These are phyloP conservation scores for Zele albiditarsus DNA, from an alignment of 2,888 invertebrate genomes.

Conservation along the genomic window DNA sequence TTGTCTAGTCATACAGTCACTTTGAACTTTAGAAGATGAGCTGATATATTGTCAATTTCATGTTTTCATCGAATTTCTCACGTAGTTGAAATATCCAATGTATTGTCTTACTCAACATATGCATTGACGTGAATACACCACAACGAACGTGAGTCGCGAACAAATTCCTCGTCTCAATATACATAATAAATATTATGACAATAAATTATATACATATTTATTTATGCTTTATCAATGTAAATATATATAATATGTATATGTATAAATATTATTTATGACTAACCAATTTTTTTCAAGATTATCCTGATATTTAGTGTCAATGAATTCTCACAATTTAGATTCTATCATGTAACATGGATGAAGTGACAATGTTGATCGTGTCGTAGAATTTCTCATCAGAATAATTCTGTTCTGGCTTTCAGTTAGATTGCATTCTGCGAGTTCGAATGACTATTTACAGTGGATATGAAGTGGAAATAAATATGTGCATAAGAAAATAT, in stretches of 20 bases:
- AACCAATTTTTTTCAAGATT: not conserved
- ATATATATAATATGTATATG: not conserved
- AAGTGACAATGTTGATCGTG: not conserved
- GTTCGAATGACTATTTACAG: not conserved
- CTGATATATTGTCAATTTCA: not conserved
- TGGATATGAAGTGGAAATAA: not conserved
- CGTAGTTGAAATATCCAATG: not conserved
- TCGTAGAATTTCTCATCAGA: not conserved
- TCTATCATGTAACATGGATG: slow-evolving; percentile 13
- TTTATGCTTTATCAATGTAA: not conserved
- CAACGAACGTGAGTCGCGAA: not conserved
- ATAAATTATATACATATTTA: not conserved
- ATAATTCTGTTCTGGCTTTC: not conserved
- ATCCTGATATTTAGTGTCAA: not conserved
- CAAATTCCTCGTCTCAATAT: not conserved
- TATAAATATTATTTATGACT: not conserved
- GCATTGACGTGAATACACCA: not conserved
- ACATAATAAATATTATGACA: not conserved
- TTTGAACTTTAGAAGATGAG: no score
- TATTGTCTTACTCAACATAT: slow-evolving; percentile 8
- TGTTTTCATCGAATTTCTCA: not conserved
- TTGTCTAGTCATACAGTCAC: no score
- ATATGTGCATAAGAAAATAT: not conserved
- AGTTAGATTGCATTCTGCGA: not conserved
- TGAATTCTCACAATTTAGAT: not conserved